Evolutionary conservation across 1,140 invertebrate genomes (phyloP).

Genomic region (Metaphire vulgaris): DNA sequence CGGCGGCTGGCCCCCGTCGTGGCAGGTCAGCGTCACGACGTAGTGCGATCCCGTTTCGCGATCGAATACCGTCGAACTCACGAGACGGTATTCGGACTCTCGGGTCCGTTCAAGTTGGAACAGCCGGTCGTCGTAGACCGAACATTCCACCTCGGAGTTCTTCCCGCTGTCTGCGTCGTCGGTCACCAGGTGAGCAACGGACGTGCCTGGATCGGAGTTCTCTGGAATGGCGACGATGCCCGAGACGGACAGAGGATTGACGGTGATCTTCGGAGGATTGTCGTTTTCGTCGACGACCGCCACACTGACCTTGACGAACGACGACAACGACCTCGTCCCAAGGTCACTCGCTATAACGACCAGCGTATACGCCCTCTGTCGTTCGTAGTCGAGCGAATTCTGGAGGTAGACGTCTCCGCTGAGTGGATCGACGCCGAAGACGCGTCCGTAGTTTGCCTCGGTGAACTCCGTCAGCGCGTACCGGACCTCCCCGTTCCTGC

Average conservation of each 20-base stretch:
- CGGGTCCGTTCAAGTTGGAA: not conserved
- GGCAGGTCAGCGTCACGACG: not conserved
- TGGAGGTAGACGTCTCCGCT: constrained; percentile 85
- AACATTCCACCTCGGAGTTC: not conserved
- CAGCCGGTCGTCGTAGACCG: not conserved
- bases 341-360: constrained; percentile 86
- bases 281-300: constrained; percentile 5
- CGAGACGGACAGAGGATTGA: not conserved
- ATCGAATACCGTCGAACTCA: constrained; percentile 9
- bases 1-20: constrained; percentile 22
- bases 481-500: constrained; percentile 3
- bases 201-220: not conserved
- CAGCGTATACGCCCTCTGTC: constrained; percentile 80
- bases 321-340: constrained; percentile 57
- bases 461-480: not conserved
- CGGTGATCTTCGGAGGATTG: not conserved
- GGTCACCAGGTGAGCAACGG: not conserved
- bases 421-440: constrained; percentile 63
- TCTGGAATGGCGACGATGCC: not conserved
- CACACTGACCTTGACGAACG: not conserved
- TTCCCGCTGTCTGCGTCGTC: not conserved
- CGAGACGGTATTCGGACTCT: not conserved
- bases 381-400: constrained; percentile 86
- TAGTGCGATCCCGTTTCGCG: constrained; percentile 9
- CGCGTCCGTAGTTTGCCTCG: not conserved